Evolutionary conservation across 2,113 vertebrate species (phyloP).

Genomic region (Callopanchax toddi): DNA sequence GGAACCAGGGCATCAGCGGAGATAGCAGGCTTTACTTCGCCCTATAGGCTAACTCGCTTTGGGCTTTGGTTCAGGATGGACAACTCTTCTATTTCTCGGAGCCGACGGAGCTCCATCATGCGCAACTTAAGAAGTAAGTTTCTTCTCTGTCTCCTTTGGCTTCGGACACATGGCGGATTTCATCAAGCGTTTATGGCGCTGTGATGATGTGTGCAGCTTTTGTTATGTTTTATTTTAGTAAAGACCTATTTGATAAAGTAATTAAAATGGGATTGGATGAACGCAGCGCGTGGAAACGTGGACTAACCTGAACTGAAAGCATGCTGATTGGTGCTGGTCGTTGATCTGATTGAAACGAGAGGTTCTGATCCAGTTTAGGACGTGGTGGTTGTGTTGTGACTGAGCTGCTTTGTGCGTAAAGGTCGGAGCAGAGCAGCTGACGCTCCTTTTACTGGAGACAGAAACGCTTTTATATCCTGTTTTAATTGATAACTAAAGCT

Average conservation of each 20-base stretch:
- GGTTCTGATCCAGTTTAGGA: neutral
- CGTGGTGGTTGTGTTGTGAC: neutral
- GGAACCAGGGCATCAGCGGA: slow-evolving; percentile 84
- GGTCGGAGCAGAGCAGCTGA: neutral
- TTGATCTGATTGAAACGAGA: neutral
- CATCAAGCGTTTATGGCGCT: neutral
- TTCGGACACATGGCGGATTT: slow-evolving; percentile 4
- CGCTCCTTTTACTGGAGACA: neutral
- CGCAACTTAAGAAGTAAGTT: slow-evolving; percentile 82
- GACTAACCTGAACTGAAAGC: too few relatives aligned
- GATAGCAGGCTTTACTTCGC: slow-evolving; percentile 81
- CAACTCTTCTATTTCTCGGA: slow-evolving; percentile 76
- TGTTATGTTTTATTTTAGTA: slow-evolving; percentile 3
- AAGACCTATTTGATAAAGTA: too few relatives aligned
- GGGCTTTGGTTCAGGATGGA: slow-evolving; percentile 85
- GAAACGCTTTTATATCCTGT: too few relatives aligned
- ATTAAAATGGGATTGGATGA: too few relatives aligned
- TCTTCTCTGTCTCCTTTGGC: slow-evolving; percentile 10
- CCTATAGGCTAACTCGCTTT: slow-evolving; percentile 85
- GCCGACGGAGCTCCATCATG: slow-evolving; percentile 79
- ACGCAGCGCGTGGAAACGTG: too few relatives aligned
- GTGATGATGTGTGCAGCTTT: neutral
- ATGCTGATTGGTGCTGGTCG: neutral
- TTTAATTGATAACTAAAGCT: neutral
- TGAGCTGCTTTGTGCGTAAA: slow-evolving; percentile 54